Base-by-base conservation (phyloP, 1,140 invertebrate genomes). In the Ips nitidus region DNA sequence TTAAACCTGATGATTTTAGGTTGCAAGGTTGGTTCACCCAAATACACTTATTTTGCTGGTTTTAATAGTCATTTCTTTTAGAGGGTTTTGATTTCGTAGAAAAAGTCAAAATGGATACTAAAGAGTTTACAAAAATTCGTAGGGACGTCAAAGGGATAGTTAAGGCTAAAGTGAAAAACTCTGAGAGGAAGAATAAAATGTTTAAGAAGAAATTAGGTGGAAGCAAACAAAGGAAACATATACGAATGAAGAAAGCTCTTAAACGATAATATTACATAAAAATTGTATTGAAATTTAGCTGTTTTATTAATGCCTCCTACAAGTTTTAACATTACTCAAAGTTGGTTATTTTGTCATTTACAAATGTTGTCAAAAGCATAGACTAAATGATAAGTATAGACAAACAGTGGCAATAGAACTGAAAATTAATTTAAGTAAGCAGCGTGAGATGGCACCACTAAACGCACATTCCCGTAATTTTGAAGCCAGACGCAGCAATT, bases 91-190 rank as follows among this genome's bases (percentile, higher is more conserved):
- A 83, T 53, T 89, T 87, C 77, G 84, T 89, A 61, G 83, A 77
- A 50, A 81, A 76, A 66, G 66, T 76, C 59, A 22, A 22, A 22
- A 43, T 57, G 5, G 2, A 70, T 52, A 74, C 73, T 41, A 73
- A 78, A 39, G 78, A 79, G n/a, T 82, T 84, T 60, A 72, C 73
- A 37, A 75, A 80, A 52, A 71, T 79, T 22, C 78, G 87, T 71
- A 80, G 82, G 53, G 82, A 85, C 75, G 76, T 88, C 8, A 88
- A 88, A 78, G 81, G 83, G 70, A 80, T 88, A 6, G 84, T 88
- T 68, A 86, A 84, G 73, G 82, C 84, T 60, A 84, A 87, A 76
- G 82, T 89, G 56, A 83, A 83, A 67, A 88, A 85, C 71, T 87
- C 86, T 72, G 78, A 82, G 50, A 82, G 82, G 56, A 88, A 86